Percentiles rank a stretch among this genome's conserved stretches.
Evolutionary conservation across 2,888 invertebrate species (phyloP).

Genomic region (Metellina segmentata): DNA sequence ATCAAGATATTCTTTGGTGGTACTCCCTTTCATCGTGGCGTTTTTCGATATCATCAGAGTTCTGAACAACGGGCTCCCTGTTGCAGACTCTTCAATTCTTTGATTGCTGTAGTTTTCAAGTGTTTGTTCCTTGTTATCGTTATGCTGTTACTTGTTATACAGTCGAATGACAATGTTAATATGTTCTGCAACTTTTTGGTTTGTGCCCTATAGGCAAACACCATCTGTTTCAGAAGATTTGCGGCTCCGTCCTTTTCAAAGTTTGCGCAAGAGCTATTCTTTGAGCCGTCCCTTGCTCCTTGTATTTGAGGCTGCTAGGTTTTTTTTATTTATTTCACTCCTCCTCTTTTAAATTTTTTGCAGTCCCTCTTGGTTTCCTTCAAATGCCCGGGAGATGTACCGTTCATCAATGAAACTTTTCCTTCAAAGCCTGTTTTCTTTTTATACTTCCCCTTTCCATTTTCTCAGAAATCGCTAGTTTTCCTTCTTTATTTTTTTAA

Average conservation of each 20-base stretch:
- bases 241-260: neutral
- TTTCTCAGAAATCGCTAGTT: constrained; percentile 58
- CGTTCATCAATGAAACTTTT: constrained; percentile 62
- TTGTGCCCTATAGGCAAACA: constrained; percentile 10
- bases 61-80: neutral
- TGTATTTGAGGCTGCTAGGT: neutral
- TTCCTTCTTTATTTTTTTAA: constrained; percentile 37
- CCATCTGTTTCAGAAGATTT: constrained; percentile 2
- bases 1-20: neutral
- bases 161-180: constrained; percentile 24
- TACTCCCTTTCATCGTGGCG: neutral
- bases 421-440: constrained; percentile 34
- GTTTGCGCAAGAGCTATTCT: constrained; percentile 15
- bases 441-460: constrained; percentile 61
- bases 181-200: neutral
- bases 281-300: neutral
- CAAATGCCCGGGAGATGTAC: constrained; percentile 52
- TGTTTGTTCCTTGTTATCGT: neutral
- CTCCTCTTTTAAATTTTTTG: constrained; percentile 7
- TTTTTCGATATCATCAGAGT: neutral
- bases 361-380: constrained; percentile 37
- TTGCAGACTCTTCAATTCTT: neutral
- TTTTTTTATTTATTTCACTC: constrained; percentile 19
- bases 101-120: neutral
- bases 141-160: neutral